These are phyloP conservation scores for Laspeyria flexula DNA, from an alignment of 2,888 invertebrate species.

Conservation along the genomic window DNA sequence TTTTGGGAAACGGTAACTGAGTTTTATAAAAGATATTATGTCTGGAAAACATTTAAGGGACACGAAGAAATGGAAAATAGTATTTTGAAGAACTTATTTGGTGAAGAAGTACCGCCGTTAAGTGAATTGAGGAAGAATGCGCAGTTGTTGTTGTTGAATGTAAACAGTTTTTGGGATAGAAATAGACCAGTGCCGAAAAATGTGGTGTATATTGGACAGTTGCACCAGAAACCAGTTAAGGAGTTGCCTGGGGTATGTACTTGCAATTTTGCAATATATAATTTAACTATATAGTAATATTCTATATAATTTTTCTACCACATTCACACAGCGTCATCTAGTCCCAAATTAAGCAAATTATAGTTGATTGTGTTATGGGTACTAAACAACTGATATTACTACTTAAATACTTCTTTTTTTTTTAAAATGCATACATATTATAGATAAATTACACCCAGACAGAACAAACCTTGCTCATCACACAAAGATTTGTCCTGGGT, in stretches of 20 bases:
- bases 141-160: conserved; percentile 59
- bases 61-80: conserved; percentile 28
- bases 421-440: no score
- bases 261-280: neutral
- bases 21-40: conserved; percentile 8
- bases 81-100: conserved; percentile 16
- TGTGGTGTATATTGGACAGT: conserved; percentile 63
- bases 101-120: conserved; percentile 21
- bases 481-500: no score
- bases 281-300: neutral
- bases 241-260: conserved; percentile 53
- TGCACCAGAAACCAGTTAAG: conserved; percentile 57
- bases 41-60: neutral
- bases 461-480: no score
- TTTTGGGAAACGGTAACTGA: conserved; percentile 31
- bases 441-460: no score
- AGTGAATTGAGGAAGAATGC: conserved; percentile 44
- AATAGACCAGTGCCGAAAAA: conserved; percentile 62
- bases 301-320: no score
- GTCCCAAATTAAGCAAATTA: no score
- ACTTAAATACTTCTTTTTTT: no score
- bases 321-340: no score
- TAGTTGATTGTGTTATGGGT: no score
- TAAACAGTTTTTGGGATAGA: conserved; percentile 53
- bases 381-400: no score